A percentile compares a stretch with the other conserved stretches of the same genome.
These are phyloP conservation scores for Tetramorium parvispinum DNA, from an alignment of 1,140 invertebrate species.

Conservation along the genomic window DNA sequence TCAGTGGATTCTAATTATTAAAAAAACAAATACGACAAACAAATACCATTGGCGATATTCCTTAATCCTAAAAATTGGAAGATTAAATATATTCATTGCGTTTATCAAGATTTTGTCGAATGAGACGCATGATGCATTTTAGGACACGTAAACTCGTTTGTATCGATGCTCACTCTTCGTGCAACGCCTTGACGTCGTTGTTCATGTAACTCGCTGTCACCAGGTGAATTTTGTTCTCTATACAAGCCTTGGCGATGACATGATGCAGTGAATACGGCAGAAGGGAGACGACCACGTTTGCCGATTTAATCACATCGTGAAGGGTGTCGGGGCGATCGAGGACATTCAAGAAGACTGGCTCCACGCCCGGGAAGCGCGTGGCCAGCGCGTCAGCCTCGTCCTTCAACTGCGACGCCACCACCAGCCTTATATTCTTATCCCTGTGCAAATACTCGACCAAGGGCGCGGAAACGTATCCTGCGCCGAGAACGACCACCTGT, in stretches of 20 bases:
- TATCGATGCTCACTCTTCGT: conserved; percentile 89
- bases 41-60: neutral
- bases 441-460: conserved; percentile 97
- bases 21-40: neutral
- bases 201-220: conserved; percentile 98
- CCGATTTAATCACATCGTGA: conserved; percentile 90
- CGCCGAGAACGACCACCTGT: conserved; percentile 95
- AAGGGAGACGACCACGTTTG: conserved; percentile 95
- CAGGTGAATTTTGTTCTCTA: conserved; percentile 94
- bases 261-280: conserved; percentile 97
- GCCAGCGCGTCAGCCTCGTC: conserved; percentile 95
- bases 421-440: conserved; percentile 92
- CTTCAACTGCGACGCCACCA: conserved; percentile 95
- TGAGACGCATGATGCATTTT: neutral
- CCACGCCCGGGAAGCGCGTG: conserved; percentile 91
- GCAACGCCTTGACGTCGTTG: conserved; percentile 92
- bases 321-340: conserved; percentile 90
- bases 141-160: neutral
- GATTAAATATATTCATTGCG: neutral
- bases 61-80: neutral
- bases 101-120: neutral
- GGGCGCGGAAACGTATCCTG: conserved; percentile 97
- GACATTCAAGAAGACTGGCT: conserved; percentile 94
- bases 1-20: neutral
- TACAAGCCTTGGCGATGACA: conserved; percentile 94